Evolutionary conservation across 1,140 invertebrate species (phyloP).

Genomic region (Eubasilissa regina): DNA sequence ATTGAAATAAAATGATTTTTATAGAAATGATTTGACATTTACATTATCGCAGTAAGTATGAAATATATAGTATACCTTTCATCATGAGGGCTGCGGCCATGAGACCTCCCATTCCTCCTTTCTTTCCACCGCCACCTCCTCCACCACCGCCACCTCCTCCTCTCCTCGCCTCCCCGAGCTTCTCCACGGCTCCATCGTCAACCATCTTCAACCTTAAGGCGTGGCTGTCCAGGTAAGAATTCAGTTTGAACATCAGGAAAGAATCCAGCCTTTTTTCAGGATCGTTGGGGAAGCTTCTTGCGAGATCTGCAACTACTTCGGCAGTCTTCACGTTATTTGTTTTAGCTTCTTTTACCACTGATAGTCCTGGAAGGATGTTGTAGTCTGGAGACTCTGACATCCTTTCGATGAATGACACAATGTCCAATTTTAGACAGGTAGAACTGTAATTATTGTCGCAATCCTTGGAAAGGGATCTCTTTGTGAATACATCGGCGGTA

Average conservation of each 20-base stretch:
- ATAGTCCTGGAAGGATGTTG: slow-evolving; percentile 80
- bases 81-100: slow-evolving; percentile 76
- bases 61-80: slow-evolving; percentile 72
- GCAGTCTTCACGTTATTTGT: slow-evolving; percentile 73
- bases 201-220: slow-evolving; percentile 82
- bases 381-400: slow-evolving; percentile 77
- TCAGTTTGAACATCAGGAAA: slow-evolving; percentile 80
- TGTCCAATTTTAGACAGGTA: slow-evolving; percentile 85
- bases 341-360: slow-evolving; percentile 78
- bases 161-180: slow-evolving; percentile 69
- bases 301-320: slow-evolving; percentile 81
- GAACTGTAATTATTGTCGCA: slow-evolving; percentile 81
- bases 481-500: slow-evolving; percentile 54
- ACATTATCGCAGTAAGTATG: slow-evolving; percentile 33
- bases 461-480: slow-evolving; percentile 70
- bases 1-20: too few species aligned
- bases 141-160: slow-evolving; percentile 68
- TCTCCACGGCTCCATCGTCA: slow-evolving; percentile 76
- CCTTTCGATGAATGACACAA: slow-evolving; percentile 83
- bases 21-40: too few species aligned
- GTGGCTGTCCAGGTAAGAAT: slow-evolving; percentile 81
- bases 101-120: slow-evolving; percentile 74
- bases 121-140: slow-evolving; percentile 68
- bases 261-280: slow-evolving; percentile 84
- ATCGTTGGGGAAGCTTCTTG: slow-evolving; percentile 82